phyloP scores from a whole-genome alignment of 2,888 invertebrate genomes.

The Apodemia zela region DNA sequence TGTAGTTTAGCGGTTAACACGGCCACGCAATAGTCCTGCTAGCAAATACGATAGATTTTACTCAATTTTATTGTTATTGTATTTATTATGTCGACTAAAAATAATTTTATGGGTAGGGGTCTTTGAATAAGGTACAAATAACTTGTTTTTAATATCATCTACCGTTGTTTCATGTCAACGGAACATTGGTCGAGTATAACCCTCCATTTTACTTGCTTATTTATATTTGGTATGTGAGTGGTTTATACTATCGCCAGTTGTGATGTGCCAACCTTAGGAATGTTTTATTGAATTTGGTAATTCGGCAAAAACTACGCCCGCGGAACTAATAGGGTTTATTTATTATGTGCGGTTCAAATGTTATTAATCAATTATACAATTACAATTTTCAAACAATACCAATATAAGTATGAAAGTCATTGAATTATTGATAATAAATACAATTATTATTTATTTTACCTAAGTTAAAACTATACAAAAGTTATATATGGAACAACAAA shows the following conservation, averaged over 20 bases:
- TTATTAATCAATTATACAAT: background rate
- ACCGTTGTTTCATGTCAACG: background rate
- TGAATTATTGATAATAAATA: background rate
- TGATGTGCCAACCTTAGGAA: conserved; percentile 30
- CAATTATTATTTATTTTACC: background rate
- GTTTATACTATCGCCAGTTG: conserved; percentile 23
- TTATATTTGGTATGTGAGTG: conserved; percentile 19
- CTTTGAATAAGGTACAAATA: conserved; percentile 4
- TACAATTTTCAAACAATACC: conserved; percentile 20
- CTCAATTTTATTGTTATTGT: conserved; percentile 24
- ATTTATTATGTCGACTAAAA: conserved; percentile 25
- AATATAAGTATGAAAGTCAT: conserved; percentile 5
- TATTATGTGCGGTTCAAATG: background rate
- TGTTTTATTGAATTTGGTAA: conserved; percentile 29
- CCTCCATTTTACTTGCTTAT: conserved; percentile 24
- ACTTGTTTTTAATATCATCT: background rate
- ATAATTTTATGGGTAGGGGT: conserved; percentile 12
- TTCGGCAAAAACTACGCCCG: conserved; percentile 32
- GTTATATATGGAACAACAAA: background rate
- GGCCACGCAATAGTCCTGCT: conserved; percentile 52
- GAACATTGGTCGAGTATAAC: conserved; percentile 22
- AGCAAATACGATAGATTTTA: conserved; percentile 35
- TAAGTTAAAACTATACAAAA: background rate
- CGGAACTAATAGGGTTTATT: background rate
- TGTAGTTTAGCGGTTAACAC: conserved; percentile 37